Evolutionary conservation across 2,797 vertebrate genomes (phyloP), one percentile per base, ranked within the genome.

Genomic region (Lagocephalus sceleratus): DNA sequence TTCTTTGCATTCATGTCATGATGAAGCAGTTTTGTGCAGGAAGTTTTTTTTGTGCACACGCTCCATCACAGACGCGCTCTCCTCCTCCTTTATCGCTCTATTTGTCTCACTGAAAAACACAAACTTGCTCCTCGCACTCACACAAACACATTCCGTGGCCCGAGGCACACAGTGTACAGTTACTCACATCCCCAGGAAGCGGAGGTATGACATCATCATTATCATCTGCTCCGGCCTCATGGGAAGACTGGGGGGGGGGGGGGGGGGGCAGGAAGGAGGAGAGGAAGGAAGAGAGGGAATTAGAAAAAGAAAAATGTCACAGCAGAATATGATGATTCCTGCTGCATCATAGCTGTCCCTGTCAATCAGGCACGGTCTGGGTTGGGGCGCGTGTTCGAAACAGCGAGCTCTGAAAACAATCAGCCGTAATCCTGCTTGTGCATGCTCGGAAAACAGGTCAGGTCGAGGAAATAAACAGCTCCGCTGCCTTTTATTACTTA

Each of bases 201-300:
- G 84, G 82, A 87, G 82, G 81, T 74, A 91, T 90, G 87, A 90
- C 89, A 90, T 90, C 87, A 88, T 68, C 85, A 14, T 87, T 89
- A 88, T 91, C 87, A 87, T 87, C 83, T 87, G 68, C 70, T 83
- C 60, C 62, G 56, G 67, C 66, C 79, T 75, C 74, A 71, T 77
- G 76, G 82, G 78, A 79, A 63, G 63, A 57, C 71, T 19, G 46
- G 56, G 59, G 66, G 65, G 51, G 44, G 51, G 51, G 51, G 52
- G 38, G 45, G 9, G 49, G 44, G 42, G 52, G 56, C 14, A 47
- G 44, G 20, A 44, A 19, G 35, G 2, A 51, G 15, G 46, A 5
- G 47, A 6, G 25, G 25, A 22, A 12, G 44, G 25, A 46, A 5
- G 29, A 20, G 17, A 8, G 16, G 21, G 66, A 49, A 17, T 45